These are phyloP conservation scores for Labrus mixtus DNA, from an alignment of 2,113 vertebrate genomes.

Conservation along the genomic window DNA sequence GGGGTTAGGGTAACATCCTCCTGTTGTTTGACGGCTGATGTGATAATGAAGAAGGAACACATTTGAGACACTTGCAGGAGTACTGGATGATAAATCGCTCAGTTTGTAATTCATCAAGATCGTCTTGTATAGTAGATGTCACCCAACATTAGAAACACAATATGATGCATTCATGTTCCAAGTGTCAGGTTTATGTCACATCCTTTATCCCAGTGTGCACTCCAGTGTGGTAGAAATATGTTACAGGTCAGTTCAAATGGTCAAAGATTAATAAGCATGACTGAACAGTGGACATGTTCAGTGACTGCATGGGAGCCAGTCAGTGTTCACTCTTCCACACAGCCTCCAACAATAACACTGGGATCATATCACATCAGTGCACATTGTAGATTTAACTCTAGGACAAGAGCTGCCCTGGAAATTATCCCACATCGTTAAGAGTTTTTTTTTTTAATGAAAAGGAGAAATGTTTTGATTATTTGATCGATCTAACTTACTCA, in stretches of 20 bases:
- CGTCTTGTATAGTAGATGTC: too few relatives aligned
- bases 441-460: background rate
- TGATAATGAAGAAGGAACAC: conserved; percentile 12
- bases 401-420: background rate
- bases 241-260: background rate
- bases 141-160: too few relatives aligned
- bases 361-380: conserved; percentile 14
- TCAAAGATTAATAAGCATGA: conserved; percentile 23
- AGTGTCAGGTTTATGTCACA: background rate
- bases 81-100: background rate
- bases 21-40: conserved; percentile 23
- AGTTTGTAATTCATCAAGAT: too few relatives aligned
- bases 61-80: background rate
- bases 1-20: conserved; percentile 16
- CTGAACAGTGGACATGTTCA: conserved; percentile 27
- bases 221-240: background rate
- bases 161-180: too few relatives aligned
- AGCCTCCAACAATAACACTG: conserved; percentile 36
- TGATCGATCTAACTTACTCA: too few relatives aligned
- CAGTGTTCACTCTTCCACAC: conserved; percentile 15
- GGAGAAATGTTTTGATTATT: background rate
- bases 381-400: background rate
- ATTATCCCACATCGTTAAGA: background rate
- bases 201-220: background rate
- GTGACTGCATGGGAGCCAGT: conserved; percentile 20